Evolutionary conservation across 1,140 invertebrate species (phyloP).

Genomic region (Muscidifurax raptorellus): DNA sequence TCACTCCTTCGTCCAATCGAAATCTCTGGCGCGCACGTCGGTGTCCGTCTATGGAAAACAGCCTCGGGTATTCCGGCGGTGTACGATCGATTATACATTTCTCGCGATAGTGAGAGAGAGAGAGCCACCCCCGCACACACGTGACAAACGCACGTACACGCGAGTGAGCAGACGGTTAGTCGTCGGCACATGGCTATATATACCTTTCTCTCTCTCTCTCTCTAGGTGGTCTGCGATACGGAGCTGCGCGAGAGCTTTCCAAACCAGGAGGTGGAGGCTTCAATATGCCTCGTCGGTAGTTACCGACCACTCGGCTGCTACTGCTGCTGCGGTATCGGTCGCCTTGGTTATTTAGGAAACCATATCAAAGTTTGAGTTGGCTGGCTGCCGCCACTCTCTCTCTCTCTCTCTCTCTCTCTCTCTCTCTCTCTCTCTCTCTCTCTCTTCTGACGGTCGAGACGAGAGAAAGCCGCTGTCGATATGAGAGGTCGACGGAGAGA

Average conservation of each 20-base stretch:
- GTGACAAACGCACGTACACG: conserved; percentile 40
- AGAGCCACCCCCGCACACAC: background rate
- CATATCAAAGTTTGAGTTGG: conserved; percentile 73
- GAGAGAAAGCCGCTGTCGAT: conserved; percentile 49
- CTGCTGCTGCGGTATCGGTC: conserved; percentile 66
- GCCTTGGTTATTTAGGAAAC: conserved; percentile 74
- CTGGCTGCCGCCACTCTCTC: conserved; percentile 63
- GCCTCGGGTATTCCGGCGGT: conserved; percentile 20
- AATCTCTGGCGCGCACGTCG: background rate
- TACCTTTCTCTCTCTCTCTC: conserved; percentile 24
- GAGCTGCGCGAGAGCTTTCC: background rate
- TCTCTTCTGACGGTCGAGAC: background rate
- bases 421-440: conserved; percentile 12
- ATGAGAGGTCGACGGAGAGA: conserved; percentile 46
- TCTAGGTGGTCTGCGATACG: conserved; percentile 40
- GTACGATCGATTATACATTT: conserved; percentile 57
- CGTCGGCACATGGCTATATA: background rate
- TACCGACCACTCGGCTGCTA: conserved; percentile 66
- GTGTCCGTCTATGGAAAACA: conserved; percentile 53
- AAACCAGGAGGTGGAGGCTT: conserved; percentile 58
- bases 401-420: conserved; percentile 59
- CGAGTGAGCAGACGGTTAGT: background rate
- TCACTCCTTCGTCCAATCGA: conserved; percentile 59
- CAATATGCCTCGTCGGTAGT: conserved; percentile 72
- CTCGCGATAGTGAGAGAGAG: background rate